Base-by-base conservation (phyloP, 2,888 invertebrate species). In the Mythimna impura region DNA sequence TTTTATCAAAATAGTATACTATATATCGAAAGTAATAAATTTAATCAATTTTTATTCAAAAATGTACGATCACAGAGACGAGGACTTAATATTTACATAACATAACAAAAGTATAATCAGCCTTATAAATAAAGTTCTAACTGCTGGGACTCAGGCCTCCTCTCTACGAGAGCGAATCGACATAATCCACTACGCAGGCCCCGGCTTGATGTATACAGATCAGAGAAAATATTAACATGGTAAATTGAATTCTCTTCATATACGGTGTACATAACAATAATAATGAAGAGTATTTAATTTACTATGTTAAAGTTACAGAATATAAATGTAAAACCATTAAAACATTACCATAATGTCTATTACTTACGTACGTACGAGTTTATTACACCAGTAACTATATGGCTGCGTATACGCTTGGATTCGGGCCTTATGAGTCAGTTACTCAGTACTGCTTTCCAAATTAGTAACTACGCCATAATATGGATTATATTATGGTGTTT, bases 401-500 rank as follows among this genome's bases (percentile, higher is more conserved):
- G 43, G 17, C 17, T 47, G 25, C n/a, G 30, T 66, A 8, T 43
- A 52, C 60, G 17, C 50, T 36, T 22, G 12, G 1, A 40, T 71
- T 60, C 25, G 12, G 22, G 17, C 10, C 57, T 71, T 58, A 55
- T 22, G 40, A 47, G 60, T 43, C 57, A 43, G 69, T 22, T n/a
- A 47, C 43, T 60, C 57, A 52, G 43, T 60, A 40, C 14, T 47
- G 58, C 78, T 78, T 78, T 71, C 52, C 30, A 76, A 76, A 76
- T 78, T 71, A 75, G 52, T 78, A 43, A 71, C 43, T 25, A 22
- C n/a, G 8, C 50, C n/a, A 78, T 71, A 70, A 78, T 50, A 67
- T 54, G 34, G 17, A 52, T 43, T 30, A 20, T 43, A 14, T 22
- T 43, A 14, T 22, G 12, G 40, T 43, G 30, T 34, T 67, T 50